These are phyloP conservation scores for Anagrus nilaparvatae DNA, from an alignment of 1,140 invertebrate species.

Conservation along the genomic window DNA sequence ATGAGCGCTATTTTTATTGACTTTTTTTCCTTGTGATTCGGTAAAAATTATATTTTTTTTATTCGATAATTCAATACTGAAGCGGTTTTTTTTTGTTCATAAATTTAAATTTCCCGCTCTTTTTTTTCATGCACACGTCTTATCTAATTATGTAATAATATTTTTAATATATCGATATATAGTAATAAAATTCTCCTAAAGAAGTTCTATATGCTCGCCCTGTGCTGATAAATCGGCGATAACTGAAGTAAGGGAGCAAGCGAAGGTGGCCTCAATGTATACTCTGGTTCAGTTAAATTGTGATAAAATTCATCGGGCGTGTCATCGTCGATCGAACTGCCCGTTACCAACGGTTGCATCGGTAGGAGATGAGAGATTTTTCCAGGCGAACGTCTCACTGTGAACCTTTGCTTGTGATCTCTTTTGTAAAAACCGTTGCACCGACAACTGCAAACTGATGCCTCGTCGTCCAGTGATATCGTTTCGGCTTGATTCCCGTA, in stretches of 20 bases:
- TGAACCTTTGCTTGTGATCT: slow-evolving; percentile 53
- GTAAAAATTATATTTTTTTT: too few relatives aligned
- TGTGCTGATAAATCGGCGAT: slow-evolving; percentile 45
- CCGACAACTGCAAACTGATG: slow-evolving; percentile 73
- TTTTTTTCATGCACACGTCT: too few relatives aligned
- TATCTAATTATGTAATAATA: too few relatives aligned
- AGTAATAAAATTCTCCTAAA: slow-evolving; percentile 23
- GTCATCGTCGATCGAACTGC: slow-evolving; percentile 37
- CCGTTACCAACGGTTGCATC: slow-evolving; percentile 49
- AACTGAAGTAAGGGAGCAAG: slow-evolving; percentile 41
- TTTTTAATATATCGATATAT: background rate
- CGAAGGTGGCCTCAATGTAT: slow-evolving; percentile 35
- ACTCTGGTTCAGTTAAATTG: slow-evolving; percentile 7
- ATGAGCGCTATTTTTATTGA: too few relatives aligned
- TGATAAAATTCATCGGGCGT: slow-evolving; percentile 3
- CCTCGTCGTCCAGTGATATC: slow-evolving; percentile 54
- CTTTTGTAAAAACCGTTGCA: slow-evolving; percentile 61
- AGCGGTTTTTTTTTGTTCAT: too few relatives aligned
- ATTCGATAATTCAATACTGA: too few relatives aligned
- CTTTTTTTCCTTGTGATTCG: too few relatives aligned
- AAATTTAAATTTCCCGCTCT: too few relatives aligned
- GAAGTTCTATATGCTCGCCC: slow-evolving; percentile 53
- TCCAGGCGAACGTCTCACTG: slow-evolving; percentile 58
- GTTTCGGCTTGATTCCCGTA: slow-evolving; percentile 45
- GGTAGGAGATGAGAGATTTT: slow-evolving; percentile 63